Percentiles rank a stretch among this genome's conserved stretches.
phyloP scores from a whole-genome alignment of 2,888 invertebrate genomes.

The Hypena proboscidalis region DNA sequence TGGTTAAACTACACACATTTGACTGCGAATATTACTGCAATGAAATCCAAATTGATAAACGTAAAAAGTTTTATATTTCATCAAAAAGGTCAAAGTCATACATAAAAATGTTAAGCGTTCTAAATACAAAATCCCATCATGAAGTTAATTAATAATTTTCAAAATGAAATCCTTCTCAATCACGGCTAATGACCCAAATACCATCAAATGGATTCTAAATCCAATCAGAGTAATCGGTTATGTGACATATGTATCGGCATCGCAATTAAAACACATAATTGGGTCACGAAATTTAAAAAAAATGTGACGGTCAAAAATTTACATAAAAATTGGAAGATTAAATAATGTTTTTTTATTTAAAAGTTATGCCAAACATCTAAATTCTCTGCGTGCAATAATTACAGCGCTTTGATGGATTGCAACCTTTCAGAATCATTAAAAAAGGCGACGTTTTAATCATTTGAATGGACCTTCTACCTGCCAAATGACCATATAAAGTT shows the following conservation, averaged over 20 bases:
- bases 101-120: not conserved
- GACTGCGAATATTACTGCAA: too few relatives aligned
- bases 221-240: constrained; percentile 17
- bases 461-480: constrained; percentile 4
- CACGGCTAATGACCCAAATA: constrained; percentile 10
- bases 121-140: not conserved
- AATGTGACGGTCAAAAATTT: constrained; percentile 9
- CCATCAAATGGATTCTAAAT: constrained; percentile 23
- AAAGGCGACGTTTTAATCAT: constrained; percentile 19
- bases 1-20: too few relatives aligned
- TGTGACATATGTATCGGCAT: constrained; percentile 17
- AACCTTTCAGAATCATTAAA: constrained; percentile 7
- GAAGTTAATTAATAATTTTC: constrained; percentile 1
- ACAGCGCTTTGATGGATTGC: constrained; percentile 13
- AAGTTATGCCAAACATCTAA: constrained; percentile 1
- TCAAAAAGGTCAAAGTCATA: not conserved
- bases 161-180: constrained; percentile 6
- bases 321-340: constrained; percentile 9
- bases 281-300: constrained; percentile 12
- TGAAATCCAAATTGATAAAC: too few relatives aligned
- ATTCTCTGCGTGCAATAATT: constrained; percentile 8
- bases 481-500: constrained; percentile 2
- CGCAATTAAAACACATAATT: constrained; percentile 15
- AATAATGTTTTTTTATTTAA: constrained; percentile 8
- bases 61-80: too few relatives aligned